A percentile compares a stretch with the other conserved stretches of the same genome.
These are phyloP conservation scores for Cryptus viduatorius DNA, from an alignment of 2,888 invertebrate species.

Conservation along the genomic window DNA sequence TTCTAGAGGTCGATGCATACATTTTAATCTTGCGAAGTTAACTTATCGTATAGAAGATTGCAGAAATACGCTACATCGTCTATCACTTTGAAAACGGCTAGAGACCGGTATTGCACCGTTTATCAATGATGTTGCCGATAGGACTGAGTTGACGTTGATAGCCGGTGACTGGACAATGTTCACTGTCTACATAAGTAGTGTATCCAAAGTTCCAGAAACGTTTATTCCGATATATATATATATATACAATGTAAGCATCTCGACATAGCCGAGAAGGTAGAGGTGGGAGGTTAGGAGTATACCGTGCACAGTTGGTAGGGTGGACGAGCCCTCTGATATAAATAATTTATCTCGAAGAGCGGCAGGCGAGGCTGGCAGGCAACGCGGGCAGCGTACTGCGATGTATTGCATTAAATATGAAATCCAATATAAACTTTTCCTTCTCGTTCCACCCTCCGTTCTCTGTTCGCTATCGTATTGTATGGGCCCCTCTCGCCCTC, in stretches of 20 bases:
- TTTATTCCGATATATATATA: conserved; percentile 44
- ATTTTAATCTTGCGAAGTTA: not conserved
- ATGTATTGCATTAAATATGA: conserved; percentile 82
- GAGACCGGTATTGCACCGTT: no score
- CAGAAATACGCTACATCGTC: no score
- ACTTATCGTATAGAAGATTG: not conserved
- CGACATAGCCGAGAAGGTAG: not conserved
- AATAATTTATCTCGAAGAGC: conserved; percentile 77
- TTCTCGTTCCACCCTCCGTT: conserved; percentile 48
- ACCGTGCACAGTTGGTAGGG: conserved; percentile 59
- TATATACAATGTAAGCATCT: not conserved
- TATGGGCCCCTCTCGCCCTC: conserved; percentile 14
- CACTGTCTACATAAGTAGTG: not conserved
- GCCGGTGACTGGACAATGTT: not conserved
- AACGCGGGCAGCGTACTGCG: conserved; percentile 63
- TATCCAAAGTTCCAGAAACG: conserved; percentile 36
- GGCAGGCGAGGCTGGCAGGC: conserved; percentile 39
- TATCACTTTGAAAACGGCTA: no score
- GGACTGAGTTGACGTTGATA: not conserved
- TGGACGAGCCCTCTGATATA: conserved; percentile 73
- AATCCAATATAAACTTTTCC: conserved; percentile 82
- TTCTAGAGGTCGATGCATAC: not conserved
- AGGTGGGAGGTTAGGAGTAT: conserved; percentile 17
- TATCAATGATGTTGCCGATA: not conserved
- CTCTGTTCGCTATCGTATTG: conserved; percentile 40